Percentiles rank a stretch among this genome's conserved stretches.
phyloP scores from a whole-genome alignment of 2,113 vertebrate genomes.

The Tachysurus fulvidraco region DNA sequence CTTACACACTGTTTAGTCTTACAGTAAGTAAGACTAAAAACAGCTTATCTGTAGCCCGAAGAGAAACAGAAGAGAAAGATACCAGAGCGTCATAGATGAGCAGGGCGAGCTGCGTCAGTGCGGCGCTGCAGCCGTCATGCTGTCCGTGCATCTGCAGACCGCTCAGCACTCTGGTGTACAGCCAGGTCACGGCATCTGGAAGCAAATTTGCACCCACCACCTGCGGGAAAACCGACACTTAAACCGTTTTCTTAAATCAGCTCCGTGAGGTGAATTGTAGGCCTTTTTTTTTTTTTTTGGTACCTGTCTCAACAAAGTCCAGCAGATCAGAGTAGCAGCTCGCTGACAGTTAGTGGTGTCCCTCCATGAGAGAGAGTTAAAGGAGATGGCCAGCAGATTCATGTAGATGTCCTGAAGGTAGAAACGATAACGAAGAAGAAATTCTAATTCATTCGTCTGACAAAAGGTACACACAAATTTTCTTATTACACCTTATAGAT shows the following conservation, averaged over 20 bases:
- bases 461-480: neutral
- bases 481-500: neutral
- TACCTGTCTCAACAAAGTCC: slow-evolving; percentile 91
- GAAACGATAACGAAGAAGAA: neutral
- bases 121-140: slow-evolving; percentile 87
- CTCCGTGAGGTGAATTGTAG: neutral
- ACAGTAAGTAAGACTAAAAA: neutral
- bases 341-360: slow-evolving; percentile 91
- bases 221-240: slow-evolving; percentile 64
- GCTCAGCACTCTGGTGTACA: slow-evolving; percentile 86
- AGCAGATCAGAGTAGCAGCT: slow-evolving; percentile 88
- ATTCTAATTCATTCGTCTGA: neutral
- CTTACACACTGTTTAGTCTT: neutral
- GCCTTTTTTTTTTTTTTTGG: neutral
- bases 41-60: neutral
- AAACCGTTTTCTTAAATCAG: neutral
- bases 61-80: slow-evolving; percentile 42
- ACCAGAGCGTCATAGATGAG: slow-evolving; percentile 93
- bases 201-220: slow-evolving; percentile 83
- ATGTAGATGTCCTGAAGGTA: slow-evolving; percentile 83
- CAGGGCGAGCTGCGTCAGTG: slow-evolving; percentile 89
- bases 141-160: slow-evolving; percentile 91
- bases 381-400: slow-evolving; percentile 84
- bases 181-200: slow-evolving; percentile 88
- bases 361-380: slow-evolving; percentile 90